Conservation (phyloP, 2,888 invertebrate species). For the Aproaerema taeniolella region DNA sequence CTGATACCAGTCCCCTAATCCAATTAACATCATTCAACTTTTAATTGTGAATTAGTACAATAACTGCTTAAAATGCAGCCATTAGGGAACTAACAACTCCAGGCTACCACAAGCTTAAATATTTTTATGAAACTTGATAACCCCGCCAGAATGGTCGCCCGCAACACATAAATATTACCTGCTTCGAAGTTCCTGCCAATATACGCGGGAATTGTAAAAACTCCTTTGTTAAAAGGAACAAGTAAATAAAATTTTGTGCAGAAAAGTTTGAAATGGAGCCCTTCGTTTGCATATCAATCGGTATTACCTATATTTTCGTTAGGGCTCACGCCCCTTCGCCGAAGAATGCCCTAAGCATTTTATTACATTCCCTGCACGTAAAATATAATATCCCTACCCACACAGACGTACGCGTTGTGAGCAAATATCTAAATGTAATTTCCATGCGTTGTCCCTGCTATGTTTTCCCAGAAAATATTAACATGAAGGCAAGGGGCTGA, state of each 20-base stretch:
- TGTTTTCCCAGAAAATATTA: constrained; percentile 77
- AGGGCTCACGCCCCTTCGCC: constrained; percentile 21
- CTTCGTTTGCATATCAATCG: constrained; percentile 72
- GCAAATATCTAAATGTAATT: constrained; percentile 78
- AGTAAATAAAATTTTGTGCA: constrained; percentile 33
- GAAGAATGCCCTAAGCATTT: constrained; percentile 56
- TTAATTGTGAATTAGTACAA: too few species aligned
- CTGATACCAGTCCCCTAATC: too few species aligned
- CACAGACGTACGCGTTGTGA: constrained; percentile 68
- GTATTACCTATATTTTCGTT: constrained; percentile 52
- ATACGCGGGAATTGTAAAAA: constrained; percentile 12
- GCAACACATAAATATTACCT: constrained; percentile 3
- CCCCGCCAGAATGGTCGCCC: constrained; percentile 1
- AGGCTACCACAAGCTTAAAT: too few species aligned
- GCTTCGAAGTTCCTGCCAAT: constrained; percentile 1
- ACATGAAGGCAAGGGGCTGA: constrained; percentile 75
- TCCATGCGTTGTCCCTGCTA: constrained; percentile 77
- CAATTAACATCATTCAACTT: too few species aligned
- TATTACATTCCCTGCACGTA: constrained; percentile 75
- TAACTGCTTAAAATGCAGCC: too few species aligned
- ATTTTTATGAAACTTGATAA: constrained; percentile 2
- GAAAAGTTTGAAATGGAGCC: constrained; percentile 50
- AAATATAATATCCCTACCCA: constrained; percentile 75
- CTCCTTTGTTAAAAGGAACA: constrained; percentile 38
- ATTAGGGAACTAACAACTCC: too few species aligned